Evolutionary conservation across 1,140 invertebrate genomes (phyloP).

Genomic region (Drosophila orena): DNA sequence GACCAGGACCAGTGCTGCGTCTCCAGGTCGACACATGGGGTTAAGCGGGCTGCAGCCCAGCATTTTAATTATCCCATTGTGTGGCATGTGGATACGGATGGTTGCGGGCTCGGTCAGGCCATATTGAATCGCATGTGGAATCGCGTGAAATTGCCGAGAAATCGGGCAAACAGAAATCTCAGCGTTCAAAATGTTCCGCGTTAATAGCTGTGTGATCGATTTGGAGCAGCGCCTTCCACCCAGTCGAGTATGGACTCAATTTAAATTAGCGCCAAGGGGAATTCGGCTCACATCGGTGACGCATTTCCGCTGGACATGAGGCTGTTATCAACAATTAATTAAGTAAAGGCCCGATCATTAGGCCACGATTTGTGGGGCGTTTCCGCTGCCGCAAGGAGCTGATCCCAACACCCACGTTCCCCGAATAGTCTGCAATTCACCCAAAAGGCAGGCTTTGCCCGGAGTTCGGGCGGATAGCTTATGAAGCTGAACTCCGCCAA

Average conservation of each 20-base stretch:
- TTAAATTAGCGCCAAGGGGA: neutral
- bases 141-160: constrained; percentile 43
- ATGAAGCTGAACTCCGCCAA: neutral
- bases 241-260: neutral
- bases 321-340: constrained; percentile 83
- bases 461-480: constrained; percentile 17
- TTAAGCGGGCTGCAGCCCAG: constrained; percentile 36
- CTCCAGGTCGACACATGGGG: constrained; percentile 35
- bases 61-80: constrained; percentile 78
- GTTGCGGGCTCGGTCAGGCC: constrained; percentile 5
- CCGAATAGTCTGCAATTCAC: neutral
- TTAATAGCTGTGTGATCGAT: constrained; percentile 29
- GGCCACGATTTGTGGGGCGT: constrained; percentile 77
- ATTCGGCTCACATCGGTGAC: constrained; percentile 6
- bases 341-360: constrained; percentile 78
- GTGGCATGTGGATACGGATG: constrained; percentile 24
- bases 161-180: constrained; percentile 42
- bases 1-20: constrained; percentile 8
- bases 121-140: constrained; percentile 50
- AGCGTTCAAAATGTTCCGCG: constrained; percentile 2
- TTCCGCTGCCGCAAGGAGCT: constrained; percentile 64
- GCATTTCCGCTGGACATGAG: constrained; percentile 48
- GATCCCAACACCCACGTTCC: constrained; percentile 27
- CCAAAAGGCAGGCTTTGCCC: constrained; percentile 6
- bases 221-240: neutral